Evolutionary conservation across 2,797 vertebrate genomes (phyloP), one percentile per base, ranked within the genome.

Genomic region (Amazona finschi): DNA sequence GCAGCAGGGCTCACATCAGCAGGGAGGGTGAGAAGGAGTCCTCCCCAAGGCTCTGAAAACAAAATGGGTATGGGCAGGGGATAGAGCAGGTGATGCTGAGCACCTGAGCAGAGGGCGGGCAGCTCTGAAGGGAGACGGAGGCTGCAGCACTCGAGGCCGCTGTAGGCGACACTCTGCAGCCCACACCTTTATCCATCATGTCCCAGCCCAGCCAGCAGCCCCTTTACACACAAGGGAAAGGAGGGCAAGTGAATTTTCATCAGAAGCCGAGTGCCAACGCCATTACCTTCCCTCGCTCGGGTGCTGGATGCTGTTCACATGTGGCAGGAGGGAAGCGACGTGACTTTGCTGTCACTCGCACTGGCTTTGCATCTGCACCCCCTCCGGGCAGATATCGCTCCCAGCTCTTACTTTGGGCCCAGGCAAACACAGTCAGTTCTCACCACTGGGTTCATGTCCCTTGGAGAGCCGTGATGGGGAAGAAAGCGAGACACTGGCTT

Each of bases 1-100:
- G 46, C 90, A 89, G 77, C 81, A 55, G 92, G 71, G 28, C 30
- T 66, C 58, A 36, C 46, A 46, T 60, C 55, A 88, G 93, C 85
- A 41, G 76, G 69, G 75, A 85, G 36, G 39, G 74, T 0, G 8
- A 65, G 39, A 39, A 82, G 46, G 77, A 78, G 58, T 44, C 77
- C 57, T 89, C 58, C 86, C 50, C 0, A 8, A 58, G 80, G 80
- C 77, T 18, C 39, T 46, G 93, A 19, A 64, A 50, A 47, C 75
- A 72, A 94, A 88, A 84, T 49, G 81, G 64, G 81, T 65, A 43
- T 90, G 86, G 84, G 66, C 15, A 9, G 5, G 0, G 66, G 71
- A 58, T 53, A 93, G 90, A 88, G 83, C 74, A 55, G 66, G 39
- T 0, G 1, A 53, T 61, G 30, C 46, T 65, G 81, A 95, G 96